Base-by-base conservation (phyloP, 2,888 invertebrate genomes). In the Tinea semifulvella region DNA sequence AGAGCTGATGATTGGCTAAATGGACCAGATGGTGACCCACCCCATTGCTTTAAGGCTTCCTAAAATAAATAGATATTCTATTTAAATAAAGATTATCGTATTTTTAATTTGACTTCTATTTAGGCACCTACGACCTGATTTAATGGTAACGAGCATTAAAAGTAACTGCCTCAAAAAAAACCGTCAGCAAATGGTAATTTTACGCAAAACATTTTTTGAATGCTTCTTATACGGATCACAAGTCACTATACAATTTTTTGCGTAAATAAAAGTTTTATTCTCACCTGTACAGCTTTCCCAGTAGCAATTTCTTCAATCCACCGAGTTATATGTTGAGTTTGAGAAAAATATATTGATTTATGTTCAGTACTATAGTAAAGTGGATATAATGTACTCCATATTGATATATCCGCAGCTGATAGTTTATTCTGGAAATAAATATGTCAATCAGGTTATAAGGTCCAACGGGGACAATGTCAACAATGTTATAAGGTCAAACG, bases 381-480 rank as follows among this genome's bases (percentile, higher is more conserved):
- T 0, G 89, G 90, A 58, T 89, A 91, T 3, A 93, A 54, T 1
- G 88, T 85, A 31, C 86, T 84, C 90, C 91, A 93, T 48, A 92
- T 73, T 2, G 86, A 82, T 44, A 90, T 72, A 67, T 94, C 93
- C 0, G 87, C 89, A 2, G 87, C 75, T 14, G 87, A 84, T 18
- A 90, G 46, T 50, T 83, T 81, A 47, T 84, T 79, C 88, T 89
- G 63, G n/a, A 11, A 31, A 31, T 2, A 31, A n/a, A n/a, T n/a
- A n/a, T n/a, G n/a, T n/a, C n/a, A n/a, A n/a, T n/a, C n/a, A n/a
- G n/a, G n/a, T n/a, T n/a, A n/a, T n/a, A n/a, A n/a, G n/a, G n/a
- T n/a, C n/a, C n/a, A n/a, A n/a, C n/a, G n/a, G n/a, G n/a, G n/a
- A n/a, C n/a, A n/a, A n/a, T n/a, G n/a, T n/a, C n/a, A n/a, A n/a